Percentiles rank a stretch among this genome's conserved stretches.
Conservation (phyloP, 2,888 invertebrate species). For the Zele albiditarsus region DNA sequence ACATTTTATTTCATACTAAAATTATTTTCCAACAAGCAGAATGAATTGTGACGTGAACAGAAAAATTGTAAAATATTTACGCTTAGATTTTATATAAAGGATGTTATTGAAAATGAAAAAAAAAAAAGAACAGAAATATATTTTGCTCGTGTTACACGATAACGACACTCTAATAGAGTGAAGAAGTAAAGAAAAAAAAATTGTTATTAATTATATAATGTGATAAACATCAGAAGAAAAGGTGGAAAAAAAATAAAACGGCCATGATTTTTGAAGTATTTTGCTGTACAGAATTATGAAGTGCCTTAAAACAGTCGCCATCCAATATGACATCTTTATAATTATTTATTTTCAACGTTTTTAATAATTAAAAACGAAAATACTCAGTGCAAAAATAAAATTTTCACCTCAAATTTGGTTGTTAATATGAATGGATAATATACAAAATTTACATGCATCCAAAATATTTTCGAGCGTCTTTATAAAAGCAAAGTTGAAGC, state of each 20-base stretch:
- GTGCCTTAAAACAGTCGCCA: constrained; percentile 3
- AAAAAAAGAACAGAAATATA: not conserved
- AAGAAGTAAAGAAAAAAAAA: not conserved
- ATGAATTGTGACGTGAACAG: not conserved
- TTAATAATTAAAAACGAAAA: constrained; percentile 1
- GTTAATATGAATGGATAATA: not conserved
- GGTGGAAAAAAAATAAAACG: constrained; percentile 13
- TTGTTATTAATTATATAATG: constrained; percentile 2
- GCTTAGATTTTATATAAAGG: constrained; percentile 4
- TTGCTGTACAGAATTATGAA: constrained; percentile 4
- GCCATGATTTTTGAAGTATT: constrained; percentile 9
- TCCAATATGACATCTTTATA: not conserved
- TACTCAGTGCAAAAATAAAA: not conserved
- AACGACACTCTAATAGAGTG: not conserved
- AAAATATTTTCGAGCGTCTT: not conserved
- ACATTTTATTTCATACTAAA: not conserved
- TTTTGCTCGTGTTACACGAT: constrained; percentile 21
- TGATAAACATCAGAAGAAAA: not conserved
- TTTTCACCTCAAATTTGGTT: not conserved
- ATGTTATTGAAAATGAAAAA: constrained; percentile 11
- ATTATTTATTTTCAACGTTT: constrained; percentile 1
- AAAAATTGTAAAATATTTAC: not conserved
- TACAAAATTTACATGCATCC: not conserved
- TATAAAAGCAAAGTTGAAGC: not conserved
- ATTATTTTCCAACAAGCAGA: not conserved